Evolutionary conservation across 2,113 vertebrate species (phyloP).

Genomic region (Eulemur macaco): DNA sequence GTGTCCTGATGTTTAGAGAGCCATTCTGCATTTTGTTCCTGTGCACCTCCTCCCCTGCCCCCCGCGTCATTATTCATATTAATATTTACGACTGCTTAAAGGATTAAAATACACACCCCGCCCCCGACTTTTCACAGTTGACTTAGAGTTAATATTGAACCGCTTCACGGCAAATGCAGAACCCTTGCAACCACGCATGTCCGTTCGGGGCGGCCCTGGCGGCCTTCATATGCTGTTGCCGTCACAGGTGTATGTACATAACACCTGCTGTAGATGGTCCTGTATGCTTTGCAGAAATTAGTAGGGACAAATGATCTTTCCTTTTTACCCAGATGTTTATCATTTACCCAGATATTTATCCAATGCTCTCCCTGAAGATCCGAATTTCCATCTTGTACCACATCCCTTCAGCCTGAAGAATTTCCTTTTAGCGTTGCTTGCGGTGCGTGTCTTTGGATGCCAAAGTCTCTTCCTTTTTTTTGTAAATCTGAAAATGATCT

Average conservation of each 20-base stretch:
- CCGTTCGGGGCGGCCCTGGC: rapidly evolving
- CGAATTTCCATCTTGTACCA: not conserved
- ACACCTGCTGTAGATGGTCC: not conserved
- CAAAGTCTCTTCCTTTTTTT: not conserved
- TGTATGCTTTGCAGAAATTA: not conserved
- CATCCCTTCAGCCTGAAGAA: not conserved
- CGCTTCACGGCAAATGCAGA: not conserved
- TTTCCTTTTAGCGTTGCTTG: not conserved
- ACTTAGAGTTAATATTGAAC: not conserved
- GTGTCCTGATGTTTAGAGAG: not conserved
- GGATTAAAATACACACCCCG: not conserved
- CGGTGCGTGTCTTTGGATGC: not conserved
- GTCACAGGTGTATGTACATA: rapidly evolving
- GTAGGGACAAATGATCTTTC: not conserved
- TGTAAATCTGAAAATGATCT: not conserved
- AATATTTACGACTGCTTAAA: not conserved
- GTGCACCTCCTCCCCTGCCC: not conserved
- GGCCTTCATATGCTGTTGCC: rapidly evolving
- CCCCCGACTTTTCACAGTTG: not conserved
- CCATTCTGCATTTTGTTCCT: not conserved
- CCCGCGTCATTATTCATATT: not conserved
- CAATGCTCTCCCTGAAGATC: not conserved
- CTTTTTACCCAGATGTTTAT: not conserved
- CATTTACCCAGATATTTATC: not conserved
- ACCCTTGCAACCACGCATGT: rapidly evolving